Evolutionary conservation across 2,888 invertebrate genomes (phyloP).

Genomic region (Melinopterus prodromus): DNA sequence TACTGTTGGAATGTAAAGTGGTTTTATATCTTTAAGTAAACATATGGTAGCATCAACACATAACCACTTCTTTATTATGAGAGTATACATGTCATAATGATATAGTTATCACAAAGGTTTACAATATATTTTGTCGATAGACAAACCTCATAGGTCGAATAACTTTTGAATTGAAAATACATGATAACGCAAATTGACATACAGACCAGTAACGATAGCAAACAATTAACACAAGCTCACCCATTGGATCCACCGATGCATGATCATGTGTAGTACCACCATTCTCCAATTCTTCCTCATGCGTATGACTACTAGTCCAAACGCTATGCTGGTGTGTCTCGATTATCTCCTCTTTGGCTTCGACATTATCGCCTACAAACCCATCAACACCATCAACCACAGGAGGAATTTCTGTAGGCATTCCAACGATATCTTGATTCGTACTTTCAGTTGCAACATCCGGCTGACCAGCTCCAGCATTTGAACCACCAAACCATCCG

Average conservation of each 20-base stretch:
- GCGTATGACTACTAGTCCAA: neutral
- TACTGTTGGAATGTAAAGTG: too few relatives aligned
- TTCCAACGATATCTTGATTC: neutral
- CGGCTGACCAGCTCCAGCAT: neutral
- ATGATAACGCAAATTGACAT: too few relatives aligned
- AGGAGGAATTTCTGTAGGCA: neutral
- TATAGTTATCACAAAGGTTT: too few relatives aligned
- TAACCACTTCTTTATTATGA: too few relatives aligned
- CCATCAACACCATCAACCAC: neutral
- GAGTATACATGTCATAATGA: too few relatives aligned
- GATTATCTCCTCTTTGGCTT: neutral
- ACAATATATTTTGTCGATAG: too few relatives aligned
- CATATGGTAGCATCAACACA: too few relatives aligned
- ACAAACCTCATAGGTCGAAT: too few relatives aligned
- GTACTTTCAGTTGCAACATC: neutral
- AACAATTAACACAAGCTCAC: neutral
- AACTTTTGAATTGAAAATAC: too few relatives aligned
- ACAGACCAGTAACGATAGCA: neutral
- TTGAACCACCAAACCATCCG: neutral
- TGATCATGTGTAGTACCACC: neutral
- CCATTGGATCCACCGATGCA: neutral
- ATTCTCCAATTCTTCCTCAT: neutral
- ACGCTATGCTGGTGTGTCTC: neutral
- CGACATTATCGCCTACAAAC: too few relatives aligned
- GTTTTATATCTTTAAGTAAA: too few relatives aligned